Evolutionary conservation across 2,797 vertebrate genomes (phyloP).

Genomic region (Urocyon cinereoargenteus): DNA sequence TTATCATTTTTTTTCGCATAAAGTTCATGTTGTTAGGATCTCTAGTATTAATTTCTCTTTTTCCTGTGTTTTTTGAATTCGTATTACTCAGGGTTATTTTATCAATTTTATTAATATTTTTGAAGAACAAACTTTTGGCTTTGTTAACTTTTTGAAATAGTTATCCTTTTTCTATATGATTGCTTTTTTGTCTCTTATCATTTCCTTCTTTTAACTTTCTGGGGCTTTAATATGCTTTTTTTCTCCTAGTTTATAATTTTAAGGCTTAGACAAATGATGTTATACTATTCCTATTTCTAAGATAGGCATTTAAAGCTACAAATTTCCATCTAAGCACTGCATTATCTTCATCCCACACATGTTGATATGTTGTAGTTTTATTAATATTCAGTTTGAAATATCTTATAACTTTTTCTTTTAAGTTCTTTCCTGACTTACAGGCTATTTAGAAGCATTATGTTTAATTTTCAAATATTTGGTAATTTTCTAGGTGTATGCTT

Average conservation of each 20-base stretch:
- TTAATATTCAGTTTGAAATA: not conserved
- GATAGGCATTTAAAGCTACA: not conserved
- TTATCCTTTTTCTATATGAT: not conserved
- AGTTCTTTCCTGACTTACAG: not conserved
- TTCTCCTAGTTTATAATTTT: not conserved
- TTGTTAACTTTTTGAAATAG: not conserved
- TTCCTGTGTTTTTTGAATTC: not conserved
- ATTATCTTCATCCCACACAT: not conserved
- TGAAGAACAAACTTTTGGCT: not conserved
- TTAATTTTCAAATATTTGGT: not conserved
- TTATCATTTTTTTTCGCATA: not conserved
- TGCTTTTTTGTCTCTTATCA: not conserved
- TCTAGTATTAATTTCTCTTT: not conserved
- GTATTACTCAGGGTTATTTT: not conserved
- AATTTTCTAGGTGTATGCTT: not conserved
- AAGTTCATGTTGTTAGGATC: not conserved
- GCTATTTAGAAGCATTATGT: not conserved
- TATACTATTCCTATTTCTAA: not conserved
- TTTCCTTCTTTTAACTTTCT: not conserved
- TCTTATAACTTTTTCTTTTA: not conserved
- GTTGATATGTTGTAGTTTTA: not conserved
- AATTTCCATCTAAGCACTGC: not conserved
- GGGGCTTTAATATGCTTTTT: not conserved
- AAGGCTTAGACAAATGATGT: not conserved
- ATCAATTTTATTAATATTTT: not conserved